A percentile compares a stretch with the other conserved stretches of the same genome.
These are phyloP conservation scores for Proctacanthus coquilletti DNA, from an alignment of 1,140 invertebrate species.

Conservation along the genomic window DNA sequence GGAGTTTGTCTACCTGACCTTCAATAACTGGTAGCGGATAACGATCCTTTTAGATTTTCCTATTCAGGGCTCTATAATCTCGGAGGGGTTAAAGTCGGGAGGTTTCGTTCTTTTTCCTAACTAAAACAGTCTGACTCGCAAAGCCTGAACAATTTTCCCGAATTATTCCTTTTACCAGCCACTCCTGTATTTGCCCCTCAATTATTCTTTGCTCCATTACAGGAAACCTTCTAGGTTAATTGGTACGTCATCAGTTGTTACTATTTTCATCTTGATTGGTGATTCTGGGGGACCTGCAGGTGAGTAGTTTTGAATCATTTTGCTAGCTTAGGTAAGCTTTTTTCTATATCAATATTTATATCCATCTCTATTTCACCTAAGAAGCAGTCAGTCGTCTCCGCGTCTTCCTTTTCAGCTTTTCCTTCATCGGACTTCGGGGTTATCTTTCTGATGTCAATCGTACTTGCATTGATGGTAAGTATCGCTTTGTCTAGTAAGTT, in stretches of 20 bases:
- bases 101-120: slow-evolving; percentile 13
- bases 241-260: slow-evolving; percentile 11
- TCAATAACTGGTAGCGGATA: slow-evolving; percentile 27
- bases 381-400: not conserved
- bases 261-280: slow-evolving; percentile 8
- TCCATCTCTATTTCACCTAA: not conserved
- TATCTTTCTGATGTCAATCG: not conserved
- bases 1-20: slow-evolving; percentile 29
- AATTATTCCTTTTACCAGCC: slow-evolving; percentile 17
- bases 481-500: not conserved
- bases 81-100: slow-evolving; percentile 34
- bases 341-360: not conserved
- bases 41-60: slow-evolving; percentile 16
- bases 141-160: slow-evolving; percentile 21
- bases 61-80: slow-evolving; percentile 35
- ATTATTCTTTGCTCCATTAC: slow-evolving; percentile 18
- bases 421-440: not conserved
- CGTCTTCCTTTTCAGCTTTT: not conserved
- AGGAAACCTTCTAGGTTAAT: slow-evolving; percentile 15
- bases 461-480: not conserved
- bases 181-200: slow-evolving; percentile 17
- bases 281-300: not conserved
- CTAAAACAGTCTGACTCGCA: slow-evolving; percentile 29
- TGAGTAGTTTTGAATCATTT: slow-evolving; percentile 5
- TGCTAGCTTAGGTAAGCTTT: not conserved